These are phyloP conservation scores for Hemichromis elongatus DNA, from an alignment of 2,113 vertebrate species.

Conservation along the genomic window DNA sequence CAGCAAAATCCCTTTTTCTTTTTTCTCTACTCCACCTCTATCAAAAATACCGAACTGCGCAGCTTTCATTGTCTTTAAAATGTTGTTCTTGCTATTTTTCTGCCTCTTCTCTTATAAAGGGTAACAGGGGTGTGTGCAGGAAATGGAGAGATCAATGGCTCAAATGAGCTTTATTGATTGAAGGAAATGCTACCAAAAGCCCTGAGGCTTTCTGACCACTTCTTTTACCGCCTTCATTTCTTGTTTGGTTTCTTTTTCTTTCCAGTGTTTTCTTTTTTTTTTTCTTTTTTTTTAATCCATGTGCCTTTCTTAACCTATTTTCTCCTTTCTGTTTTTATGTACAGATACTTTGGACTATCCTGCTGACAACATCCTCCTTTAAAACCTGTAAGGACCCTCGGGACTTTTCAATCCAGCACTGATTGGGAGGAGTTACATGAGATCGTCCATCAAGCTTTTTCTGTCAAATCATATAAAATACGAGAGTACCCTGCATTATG, in stretches of 20 bases:
- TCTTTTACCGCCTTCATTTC: background rate
- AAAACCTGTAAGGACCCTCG: background rate
- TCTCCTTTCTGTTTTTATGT: background rate
- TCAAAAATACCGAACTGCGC: background rate
- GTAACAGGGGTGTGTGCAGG: background rate
- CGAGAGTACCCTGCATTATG: background rate
- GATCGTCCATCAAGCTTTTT: background rate
- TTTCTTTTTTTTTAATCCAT: background rate
- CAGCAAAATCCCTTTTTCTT: background rate
- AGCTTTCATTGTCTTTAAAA: background rate
- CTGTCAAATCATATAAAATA: background rate
- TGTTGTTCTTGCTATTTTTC: background rate
- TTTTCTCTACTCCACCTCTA: background rate
- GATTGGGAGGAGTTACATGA: background rate
- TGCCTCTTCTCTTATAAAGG: background rate
- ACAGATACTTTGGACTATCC: background rate
- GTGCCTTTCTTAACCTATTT: background rate
- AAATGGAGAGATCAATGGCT: slow-evolving; percentile 24
- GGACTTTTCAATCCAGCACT: background rate
- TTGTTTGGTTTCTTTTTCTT: background rate
- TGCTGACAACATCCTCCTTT: background rate
- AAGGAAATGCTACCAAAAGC: background rate
- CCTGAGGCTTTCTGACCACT: background rate
- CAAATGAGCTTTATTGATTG: slow-evolving; percentile 47
- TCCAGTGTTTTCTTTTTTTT: background rate